Base-by-base conservation (phyloP, 1,140 invertebrate species). In the Trachymyrmex cornetzi region DNA sequence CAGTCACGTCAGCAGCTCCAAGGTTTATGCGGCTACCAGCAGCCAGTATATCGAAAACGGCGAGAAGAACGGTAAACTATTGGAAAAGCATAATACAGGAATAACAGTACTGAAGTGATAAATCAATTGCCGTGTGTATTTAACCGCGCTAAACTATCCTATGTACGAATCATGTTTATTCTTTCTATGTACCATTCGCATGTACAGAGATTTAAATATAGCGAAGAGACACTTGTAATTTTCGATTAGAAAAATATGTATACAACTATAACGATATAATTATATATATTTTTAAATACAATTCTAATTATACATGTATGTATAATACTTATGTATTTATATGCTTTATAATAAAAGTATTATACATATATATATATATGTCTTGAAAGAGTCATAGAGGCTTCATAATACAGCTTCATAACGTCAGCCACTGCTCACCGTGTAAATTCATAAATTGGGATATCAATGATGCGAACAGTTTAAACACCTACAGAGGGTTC, bases 1-100 rank as follows among this genome's bases (percentile, higher is more conserved):
- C 90, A 91, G 93, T 93, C 93, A 93, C 93, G 93, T 94, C 91
- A 91, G 88, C 87, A 82, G 81, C 86, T 55, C 55, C 91, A 81
- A 87, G 92, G 81, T 91, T 89, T 90, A 88, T 89, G 85, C 69
- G 89, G 86, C 85, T 91, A 90, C 88, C 84, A 87, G 84, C 82
- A 89, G 72, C 87, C 88, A 87, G 84, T 91, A 92, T 91, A 89
- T 92, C 77, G 75, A 88, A 91, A 87, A 59, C 64, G 16, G 44
- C 61, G 85, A 53, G 38, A 12, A 22, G 57, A 34, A 22, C 61
- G 34, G 16, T 77, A 24, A 53, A 48, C 85, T 79, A 90, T 90
- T 63, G 66, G 44, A 79, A 87, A 87, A 79, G 44, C 30, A 53
- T 89, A 77, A 50, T 24, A 3, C 30, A 22, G 19, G 22, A 84